Percentiles rank a stretch among this genome's conserved stretches.
These are phyloP conservation scores for Eudemis profundana DNA, from an alignment of 2,888 invertebrate species.

Conservation along the genomic window DNA sequence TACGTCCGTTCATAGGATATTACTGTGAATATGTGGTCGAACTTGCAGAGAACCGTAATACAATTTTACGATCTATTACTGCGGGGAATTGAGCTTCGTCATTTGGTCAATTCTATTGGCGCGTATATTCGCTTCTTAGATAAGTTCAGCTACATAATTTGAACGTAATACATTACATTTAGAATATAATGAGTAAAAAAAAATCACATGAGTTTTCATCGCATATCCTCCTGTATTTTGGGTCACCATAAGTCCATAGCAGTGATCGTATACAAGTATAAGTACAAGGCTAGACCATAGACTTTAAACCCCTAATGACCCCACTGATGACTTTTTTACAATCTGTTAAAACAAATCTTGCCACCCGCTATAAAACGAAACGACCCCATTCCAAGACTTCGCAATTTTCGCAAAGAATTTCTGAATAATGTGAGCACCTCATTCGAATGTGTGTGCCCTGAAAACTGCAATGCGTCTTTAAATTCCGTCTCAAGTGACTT, in stretches of 20 bases:
- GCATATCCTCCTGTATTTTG: too few relatives aligned
- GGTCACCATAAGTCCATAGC: too few relatives aligned
- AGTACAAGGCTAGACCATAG: too few relatives aligned
- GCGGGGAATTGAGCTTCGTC: conserved; percentile 66
- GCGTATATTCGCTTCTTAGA: background rate
- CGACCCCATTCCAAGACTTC: background rate
- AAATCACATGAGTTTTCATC: too few relatives aligned
- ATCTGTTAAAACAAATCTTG: background rate
- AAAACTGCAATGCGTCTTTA: conserved; percentile 41
- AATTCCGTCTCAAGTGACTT: conserved; percentile 36
- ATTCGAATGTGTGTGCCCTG: conserved; percentile 22
- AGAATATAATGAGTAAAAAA: too few relatives aligned
- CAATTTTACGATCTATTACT: conserved; percentile 70
- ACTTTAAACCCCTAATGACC: too few relatives aligned
- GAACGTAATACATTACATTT: background rate
- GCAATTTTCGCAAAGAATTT: conserved; percentile 7
- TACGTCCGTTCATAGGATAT: conserved; percentile 39
- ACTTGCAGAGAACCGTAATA: conserved; percentile 57
- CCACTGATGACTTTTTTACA: background rate
- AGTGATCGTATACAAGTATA: too few relatives aligned
- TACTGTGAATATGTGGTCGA: conserved; percentile 49
- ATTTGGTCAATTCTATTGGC: conserved; percentile 43
- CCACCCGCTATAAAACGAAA: background rate
- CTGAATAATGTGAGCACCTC: conserved; percentile 23
- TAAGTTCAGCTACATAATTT: background rate